Evolutionary conservation across 2,888 invertebrate genomes (phyloP), one percentile per base, ranked within the genome.

Genomic region (Andricus curvator): DNA sequence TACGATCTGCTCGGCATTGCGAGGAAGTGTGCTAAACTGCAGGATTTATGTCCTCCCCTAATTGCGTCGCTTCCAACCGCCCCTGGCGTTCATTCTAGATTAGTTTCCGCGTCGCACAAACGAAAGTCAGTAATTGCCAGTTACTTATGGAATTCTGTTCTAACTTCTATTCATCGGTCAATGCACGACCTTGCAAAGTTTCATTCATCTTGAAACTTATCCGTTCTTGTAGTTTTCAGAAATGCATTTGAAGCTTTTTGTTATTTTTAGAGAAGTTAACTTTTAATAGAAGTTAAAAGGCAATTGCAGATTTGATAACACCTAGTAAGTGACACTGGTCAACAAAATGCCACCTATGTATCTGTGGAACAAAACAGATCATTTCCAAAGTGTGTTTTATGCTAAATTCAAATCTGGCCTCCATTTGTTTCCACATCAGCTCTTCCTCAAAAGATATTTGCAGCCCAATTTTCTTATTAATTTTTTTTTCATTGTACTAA

Each of bases 21-120:
- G 88, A 89, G 91, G 89, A 92, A 90, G 89, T 92, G 91, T 88
- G 88, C 89, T 90, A 90, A 92, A 91, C 90, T 90, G 88, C 84
- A 87, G 90, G 91, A 92, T 92, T 92, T 92, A 92, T 92, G 92
- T 90, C 90, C 90, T 89, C 90, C 90, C 88, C 90, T 91, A 92
- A 92, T 92, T 91, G 90, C 90, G 86, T 90, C 87, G 85, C 87
- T 87, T 84, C 81, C 85, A 86, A 85, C 83, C 85, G 84, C 85
- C 85, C 85, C 85, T 77, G 82, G 85, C 83, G 83, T 84, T 84
- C 79, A 80, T 84, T 85, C 84, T 83, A 85, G 85, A 87, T 86
- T 87, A 85, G 85, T 85, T 86, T 84, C 82, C 82, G 84, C 82
- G 83, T 85, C 85, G 83, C 82, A 80, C 79, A 83, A 82, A 85